Conservation (phyloP, 2,797 vertebrate species). For the Agapornis canus region DNA sequence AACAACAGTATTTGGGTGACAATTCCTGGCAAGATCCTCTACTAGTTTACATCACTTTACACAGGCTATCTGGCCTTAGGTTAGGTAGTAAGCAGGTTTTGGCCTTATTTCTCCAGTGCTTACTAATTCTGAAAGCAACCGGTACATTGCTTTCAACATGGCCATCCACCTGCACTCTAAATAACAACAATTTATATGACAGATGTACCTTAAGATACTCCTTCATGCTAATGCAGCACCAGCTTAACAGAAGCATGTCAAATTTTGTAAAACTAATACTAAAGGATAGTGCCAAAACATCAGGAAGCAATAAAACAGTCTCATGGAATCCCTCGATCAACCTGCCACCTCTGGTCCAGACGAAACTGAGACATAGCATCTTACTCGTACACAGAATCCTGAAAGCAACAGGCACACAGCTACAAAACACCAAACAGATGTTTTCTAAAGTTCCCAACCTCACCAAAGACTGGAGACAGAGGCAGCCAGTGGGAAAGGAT, state of each 20-base stretch:
- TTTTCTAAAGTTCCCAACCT: background rate
- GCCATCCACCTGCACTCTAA: background rate
- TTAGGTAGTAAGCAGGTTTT: background rate
- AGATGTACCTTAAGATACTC: background rate
- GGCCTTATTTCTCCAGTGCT: background rate
- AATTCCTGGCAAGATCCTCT: background rate
- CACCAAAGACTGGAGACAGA: background rate
- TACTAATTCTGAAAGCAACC: background rate
- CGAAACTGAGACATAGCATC: background rate
- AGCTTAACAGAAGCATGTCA: background rate
- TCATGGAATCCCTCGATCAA: background rate
- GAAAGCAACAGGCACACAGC: background rate
- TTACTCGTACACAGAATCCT: background rate
- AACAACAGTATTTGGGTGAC: background rate
- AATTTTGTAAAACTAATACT: background rate
- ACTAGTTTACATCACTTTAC: background rate
- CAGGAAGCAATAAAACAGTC: background rate
- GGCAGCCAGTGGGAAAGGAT: background rate
- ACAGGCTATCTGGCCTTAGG: background rate
- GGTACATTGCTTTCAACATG: background rate
- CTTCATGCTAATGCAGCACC: background rate
- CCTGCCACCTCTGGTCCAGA: background rate
- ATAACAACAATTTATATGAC: background rate
- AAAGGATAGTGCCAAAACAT: background rate
- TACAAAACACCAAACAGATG: background rate